These are phyloP conservation scores for Etheostoma spectabile DNA, from an alignment of 2,113 vertebrate species.

Conservation along the genomic window DNA sequence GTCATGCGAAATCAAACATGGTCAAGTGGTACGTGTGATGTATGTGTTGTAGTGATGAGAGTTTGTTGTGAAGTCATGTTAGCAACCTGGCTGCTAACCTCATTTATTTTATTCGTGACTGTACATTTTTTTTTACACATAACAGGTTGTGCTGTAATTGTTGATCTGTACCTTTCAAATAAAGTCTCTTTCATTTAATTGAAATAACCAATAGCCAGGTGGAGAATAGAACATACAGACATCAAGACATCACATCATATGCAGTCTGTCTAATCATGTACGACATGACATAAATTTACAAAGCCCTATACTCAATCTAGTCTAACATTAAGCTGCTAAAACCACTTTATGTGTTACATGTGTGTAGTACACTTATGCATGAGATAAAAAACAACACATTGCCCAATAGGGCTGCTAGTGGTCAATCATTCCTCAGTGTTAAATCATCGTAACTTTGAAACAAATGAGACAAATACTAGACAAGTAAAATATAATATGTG, in stretches of 20 bases:
- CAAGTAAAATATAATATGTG: too few relatives aligned
- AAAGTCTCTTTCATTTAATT: too few relatives aligned
- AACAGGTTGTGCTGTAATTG: too few relatives aligned
- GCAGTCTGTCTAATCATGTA: neutral
- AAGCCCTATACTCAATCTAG: neutral
- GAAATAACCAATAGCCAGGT: neutral
- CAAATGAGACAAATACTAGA: too few relatives aligned
- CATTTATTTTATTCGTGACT: neutral
- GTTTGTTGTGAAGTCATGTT: neutral
- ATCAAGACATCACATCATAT: too few relatives aligned
- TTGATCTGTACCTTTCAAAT: too few relatives aligned
- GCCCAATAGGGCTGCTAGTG: neutral
- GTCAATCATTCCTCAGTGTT: neutral
- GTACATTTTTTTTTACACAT: too few relatives aligned
- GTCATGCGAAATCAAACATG: neutral
- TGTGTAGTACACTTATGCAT: neutral
- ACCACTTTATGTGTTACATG: neutral
- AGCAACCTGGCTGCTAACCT: neutral
- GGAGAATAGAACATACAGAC: neutral
- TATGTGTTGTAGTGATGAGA: neutral
- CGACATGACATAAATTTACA: neutral
- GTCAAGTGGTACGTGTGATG: neutral
- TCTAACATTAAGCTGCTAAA: neutral
- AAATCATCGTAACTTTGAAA: neutral
- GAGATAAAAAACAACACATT: neutral